phyloP scores from a whole-genome alignment of 2,888 invertebrate genomes.

The Panzeria rudis region DNA sequence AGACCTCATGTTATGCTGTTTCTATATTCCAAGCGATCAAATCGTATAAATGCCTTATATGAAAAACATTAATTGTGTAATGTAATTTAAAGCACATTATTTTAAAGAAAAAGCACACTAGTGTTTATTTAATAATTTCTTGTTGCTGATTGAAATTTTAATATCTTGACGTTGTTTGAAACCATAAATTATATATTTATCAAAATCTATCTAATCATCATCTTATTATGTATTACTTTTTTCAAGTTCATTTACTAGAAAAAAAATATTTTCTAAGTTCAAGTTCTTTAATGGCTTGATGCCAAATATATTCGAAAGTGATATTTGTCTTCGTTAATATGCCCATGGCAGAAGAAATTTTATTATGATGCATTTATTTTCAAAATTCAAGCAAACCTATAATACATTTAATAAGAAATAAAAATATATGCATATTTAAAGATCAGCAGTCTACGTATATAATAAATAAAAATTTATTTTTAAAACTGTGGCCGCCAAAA shows the following conservation, averaged over 20 bases:
- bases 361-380: constrained; percentile 5
- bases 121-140: not conserved
- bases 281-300: constrained; percentile 48
- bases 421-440: constrained; percentile 7
- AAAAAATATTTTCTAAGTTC: constrained; percentile 53
- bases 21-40: too few relatives aligned
- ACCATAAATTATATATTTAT: not conserved
- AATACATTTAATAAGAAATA: constrained; percentile 9
- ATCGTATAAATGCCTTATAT: too few relatives aligned
- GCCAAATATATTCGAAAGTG: constrained; percentile 54
- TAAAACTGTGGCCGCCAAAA: constrained; percentile 41
- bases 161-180: not conserved
- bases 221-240: constrained; percentile 4
- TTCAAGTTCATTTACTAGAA: constrained; percentile 62
- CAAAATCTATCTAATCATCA: not conserved
- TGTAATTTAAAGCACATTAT: too few relatives aligned
- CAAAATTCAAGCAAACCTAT: constrained; percentile 9
- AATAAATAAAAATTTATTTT: constrained; percentile 36
- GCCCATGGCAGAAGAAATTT: not conserved
- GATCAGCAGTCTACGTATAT: constrained; percentile 4
- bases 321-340: constrained; percentile 23
- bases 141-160: not conserved
- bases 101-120: too few relatives aligned
- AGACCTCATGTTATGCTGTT: too few relatives aligned
- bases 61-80: too few relatives aligned